These are phyloP conservation scores for Calosoma granatense DNA, from an alignment of 1,140 invertebrate species.

Conservation along the genomic window DNA sequence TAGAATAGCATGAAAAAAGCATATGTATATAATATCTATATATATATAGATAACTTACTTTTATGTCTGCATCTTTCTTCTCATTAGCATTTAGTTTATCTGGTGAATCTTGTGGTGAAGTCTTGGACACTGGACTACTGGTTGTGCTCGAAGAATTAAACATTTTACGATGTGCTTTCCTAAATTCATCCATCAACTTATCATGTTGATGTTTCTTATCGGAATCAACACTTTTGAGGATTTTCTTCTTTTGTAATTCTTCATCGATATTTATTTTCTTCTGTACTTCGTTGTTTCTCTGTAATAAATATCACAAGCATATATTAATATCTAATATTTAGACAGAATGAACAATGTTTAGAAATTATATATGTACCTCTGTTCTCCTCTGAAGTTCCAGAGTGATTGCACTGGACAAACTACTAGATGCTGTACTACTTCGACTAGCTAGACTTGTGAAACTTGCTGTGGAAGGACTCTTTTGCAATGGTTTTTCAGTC, in stretches of 20 bases:
- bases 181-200: conserved; percentile 79
- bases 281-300: conserved; percentile 31
- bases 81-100: not conserved
- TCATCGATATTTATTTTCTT: conserved; percentile 30
- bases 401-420: conserved; percentile 45
- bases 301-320: no score
- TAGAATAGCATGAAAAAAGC: no score
- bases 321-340: no score
- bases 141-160: conserved; percentile 45
- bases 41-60: no score
- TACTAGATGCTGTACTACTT: conserved; percentile 26
- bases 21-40: no score
- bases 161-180: conserved; percentile 74
- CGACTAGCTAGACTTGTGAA: conserved; percentile 26
- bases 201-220: conserved; percentile 55
- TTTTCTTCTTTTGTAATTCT: conserved; percentile 35
- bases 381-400: conserved; percentile 52
- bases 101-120: conserved; percentile 3
- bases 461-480: conserved; percentile 27
- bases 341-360: not conserved
- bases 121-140: not conserved
- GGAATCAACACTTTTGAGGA: conserved; percentile 34
- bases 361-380: conserved; percentile 42
- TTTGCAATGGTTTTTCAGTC: conserved; percentile 21
- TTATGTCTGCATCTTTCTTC: no score